phyloP scores from a whole-genome alignment of 2,113 vertebrate genomes.

The Calidris pygmaea region DNA sequence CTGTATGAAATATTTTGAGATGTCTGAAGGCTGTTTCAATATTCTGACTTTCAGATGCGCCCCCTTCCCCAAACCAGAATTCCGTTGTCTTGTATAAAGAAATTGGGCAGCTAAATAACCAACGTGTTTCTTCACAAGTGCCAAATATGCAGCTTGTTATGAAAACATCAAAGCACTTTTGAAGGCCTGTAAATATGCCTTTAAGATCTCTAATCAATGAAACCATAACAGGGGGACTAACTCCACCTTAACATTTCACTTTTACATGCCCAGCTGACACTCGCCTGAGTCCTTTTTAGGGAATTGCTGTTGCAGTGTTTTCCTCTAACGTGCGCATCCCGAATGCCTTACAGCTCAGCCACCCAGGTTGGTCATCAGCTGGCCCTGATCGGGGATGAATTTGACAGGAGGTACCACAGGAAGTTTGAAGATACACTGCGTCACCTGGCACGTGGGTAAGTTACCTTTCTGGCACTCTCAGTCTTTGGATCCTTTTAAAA shows the following conservation, averaged over 20 bases:
- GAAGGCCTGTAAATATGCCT: fast-evolving
- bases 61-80: background rate
- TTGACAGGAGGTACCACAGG: constrained; percentile 64
- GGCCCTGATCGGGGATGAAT: constrained; percentile 85
- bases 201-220: background rate
- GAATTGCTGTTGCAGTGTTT: background rate
- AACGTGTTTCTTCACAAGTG: background rate
- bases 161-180: background rate
- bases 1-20: background rate
- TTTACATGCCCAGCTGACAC: background rate
- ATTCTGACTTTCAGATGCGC: background rate
- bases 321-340: background rate
- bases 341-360: constrained; percentile 45
- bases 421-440: constrained; percentile 44
- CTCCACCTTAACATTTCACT: background rate
- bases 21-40: background rate
- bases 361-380: constrained; percentile 79
- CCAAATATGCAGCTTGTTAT: background rate
- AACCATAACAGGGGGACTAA: background rate
- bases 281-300: background rate
- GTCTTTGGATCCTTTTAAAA: background rate
- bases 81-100: background rate
- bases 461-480: background rate
- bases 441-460: constrained; percentile 45
- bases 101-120: background rate